Percentiles rank a stretch among this genome's conserved stretches.
Conservation (phyloP, 2,797 vertebrate genomes). For the Triplophysa bombifrons region DNA sequence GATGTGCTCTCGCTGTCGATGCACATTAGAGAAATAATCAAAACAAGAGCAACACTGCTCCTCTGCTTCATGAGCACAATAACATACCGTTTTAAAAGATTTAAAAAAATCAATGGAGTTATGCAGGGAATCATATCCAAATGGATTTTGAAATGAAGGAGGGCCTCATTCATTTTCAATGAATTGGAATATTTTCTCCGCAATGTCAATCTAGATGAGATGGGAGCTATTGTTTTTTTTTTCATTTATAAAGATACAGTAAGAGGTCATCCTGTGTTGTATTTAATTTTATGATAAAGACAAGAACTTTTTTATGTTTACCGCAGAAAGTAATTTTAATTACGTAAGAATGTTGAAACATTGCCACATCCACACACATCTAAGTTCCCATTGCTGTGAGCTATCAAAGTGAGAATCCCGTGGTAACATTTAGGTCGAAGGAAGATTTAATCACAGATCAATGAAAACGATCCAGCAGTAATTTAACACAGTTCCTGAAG, state of each 20-base stretch:
- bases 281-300: too few relatives aligned
- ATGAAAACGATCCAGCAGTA: background rate
- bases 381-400: background rate
- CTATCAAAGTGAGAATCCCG: background rate
- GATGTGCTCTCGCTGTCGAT: conserved; percentile 68
- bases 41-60: conserved; percentile 54
- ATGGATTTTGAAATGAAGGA: conserved; percentile 38
- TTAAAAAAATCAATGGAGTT: conserved; percentile 64
- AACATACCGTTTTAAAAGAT: conserved; percentile 59
- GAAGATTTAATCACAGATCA: background rate
- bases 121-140: conserved; percentile 44
- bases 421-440: background rate
- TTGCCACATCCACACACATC: too few relatives aligned
- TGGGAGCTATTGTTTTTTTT: background rate
- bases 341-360: too few relatives aligned
- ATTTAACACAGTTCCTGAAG: background rate
- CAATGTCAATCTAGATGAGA: background rate
- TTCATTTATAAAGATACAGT: background rate
- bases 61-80: conserved; percentile 60
- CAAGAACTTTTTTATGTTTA: too few relatives aligned
- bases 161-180: conserved; percentile 9
- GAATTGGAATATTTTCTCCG: background rate
- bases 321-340: too few relatives aligned
- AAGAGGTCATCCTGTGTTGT: too few relatives aligned
- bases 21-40: conserved; percentile 68